Evolutionary conservation across 1,140 invertebrate species (phyloP).

Genomic region (Meloidogyne chitwoodi): DNA sequence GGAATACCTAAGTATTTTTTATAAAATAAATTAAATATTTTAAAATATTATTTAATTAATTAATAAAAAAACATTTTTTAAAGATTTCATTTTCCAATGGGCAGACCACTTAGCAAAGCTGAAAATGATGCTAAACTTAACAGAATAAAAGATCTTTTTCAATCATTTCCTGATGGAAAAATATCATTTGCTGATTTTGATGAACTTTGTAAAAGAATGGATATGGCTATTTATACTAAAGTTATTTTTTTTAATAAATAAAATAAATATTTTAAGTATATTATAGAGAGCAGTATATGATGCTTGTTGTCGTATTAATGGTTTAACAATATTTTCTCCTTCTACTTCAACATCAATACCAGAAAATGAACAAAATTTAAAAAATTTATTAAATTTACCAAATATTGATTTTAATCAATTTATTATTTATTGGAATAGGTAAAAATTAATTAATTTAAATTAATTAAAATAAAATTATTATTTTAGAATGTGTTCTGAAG

Average conservation of each 20-base stretch:
- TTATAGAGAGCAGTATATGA: constrained; percentile 40
- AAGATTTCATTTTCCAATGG: constrained; percentile 43
- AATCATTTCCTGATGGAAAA: constrained; percentile 13
- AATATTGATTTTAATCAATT: constrained; percentile 48
- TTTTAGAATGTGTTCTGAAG: constrained; percentile 51
- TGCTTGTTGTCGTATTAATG: constrained; percentile 40
- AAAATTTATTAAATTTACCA: neutral
- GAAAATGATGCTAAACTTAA: constrained; percentile 36
- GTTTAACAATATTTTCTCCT: neutral
- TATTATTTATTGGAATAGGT: constrained; percentile 57
- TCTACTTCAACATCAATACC: constrained; percentile 1
- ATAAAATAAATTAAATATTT: neutral
- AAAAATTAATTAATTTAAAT: constrained; percentile 31
- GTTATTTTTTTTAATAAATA: neutral
- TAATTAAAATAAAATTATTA: constrained; percentile 2
- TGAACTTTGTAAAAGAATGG: constrained; percentile 34
- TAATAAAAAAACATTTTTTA: neutral
- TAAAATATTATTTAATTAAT: constrained; percentile 4
- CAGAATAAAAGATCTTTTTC: constrained; percentile 12
- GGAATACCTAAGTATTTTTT: neutral
- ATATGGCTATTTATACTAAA: constrained; percentile 38
- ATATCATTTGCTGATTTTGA: constrained; percentile 31
- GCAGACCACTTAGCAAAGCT: constrained; percentile 29
- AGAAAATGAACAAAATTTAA: neutral
- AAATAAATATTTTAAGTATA: too few species aligned